Base-by-base conservation (phyloP, 2,888 invertebrate genomes). In the Caenorhabditis sp. region DNA sequence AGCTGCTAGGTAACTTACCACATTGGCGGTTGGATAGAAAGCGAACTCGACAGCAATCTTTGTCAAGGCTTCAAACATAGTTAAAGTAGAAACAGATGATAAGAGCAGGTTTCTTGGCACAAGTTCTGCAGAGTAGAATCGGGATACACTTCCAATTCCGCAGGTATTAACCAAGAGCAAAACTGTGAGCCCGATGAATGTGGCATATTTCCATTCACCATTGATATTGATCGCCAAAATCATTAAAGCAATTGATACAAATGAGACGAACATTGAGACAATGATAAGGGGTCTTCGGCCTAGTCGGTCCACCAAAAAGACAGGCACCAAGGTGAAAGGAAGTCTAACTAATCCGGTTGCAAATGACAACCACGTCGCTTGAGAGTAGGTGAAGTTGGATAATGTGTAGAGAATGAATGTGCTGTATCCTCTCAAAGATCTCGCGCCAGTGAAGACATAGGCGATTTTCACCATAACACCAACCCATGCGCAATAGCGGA, bases 401-500 rank as follows among this genome's bases (percentile, higher is more conserved):
- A 81, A 59, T 31, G 64, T 72, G 70, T 65, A 67, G 23, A 81
- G 75, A 10, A 81, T 69, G 64, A 76, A 81, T 1, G 81, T 81
- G 43, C 73, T 69, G 70, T 79, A 81, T 49, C 76, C 72, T 12
- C 81, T 70, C 10, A 81, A 72, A 21, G 70, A 73, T 0, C 81
- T 65, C 8, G 81, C 81, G 38, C 81, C 81, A 14, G 79, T 81
- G 77, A 79, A 79, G 12, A 81, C 81, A 59, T 79, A 81, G n/a
- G 76, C 78, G 21, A 81, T 77, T 63, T 81, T 81, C 67, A 81
- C 79, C 75, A 80, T 77, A 31, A 80, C 78, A 31, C 81, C 81
- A 50, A 81, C 56, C 81, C 81, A 81, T 4, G 78, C 79, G 25
- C 77, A 77, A 53, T 78, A 76, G 20, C 78, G 65, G 43, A 81